phyloP scores from a whole-genome alignment of 2,888 invertebrate species.

The Pseudoips prasinana region DNA sequence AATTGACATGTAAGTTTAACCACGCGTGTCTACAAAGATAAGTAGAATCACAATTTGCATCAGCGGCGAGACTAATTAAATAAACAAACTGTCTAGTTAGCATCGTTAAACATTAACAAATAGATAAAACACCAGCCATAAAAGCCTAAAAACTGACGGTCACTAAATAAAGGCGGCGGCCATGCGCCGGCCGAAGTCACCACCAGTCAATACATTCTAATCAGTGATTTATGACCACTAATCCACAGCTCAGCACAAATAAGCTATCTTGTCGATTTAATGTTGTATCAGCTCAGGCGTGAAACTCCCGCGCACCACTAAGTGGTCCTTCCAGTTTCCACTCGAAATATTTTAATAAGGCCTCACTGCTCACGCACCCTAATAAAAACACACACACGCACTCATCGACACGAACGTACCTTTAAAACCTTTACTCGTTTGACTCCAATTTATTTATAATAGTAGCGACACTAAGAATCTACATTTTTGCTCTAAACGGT shows the following conservation, averaged over 20 bases:
- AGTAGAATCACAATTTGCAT: conserved; percentile 52
- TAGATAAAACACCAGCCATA: conserved; percentile 63
- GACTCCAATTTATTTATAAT: conserved; percentile 75
- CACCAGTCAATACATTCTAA: conserved; percentile 81
- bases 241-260: conserved; percentile 81
- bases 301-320: conserved; percentile 82
- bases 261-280: conserved; percentile 82
- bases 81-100: conserved; percentile 57
- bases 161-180: conserved; percentile 66
- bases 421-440: conserved; percentile 56
- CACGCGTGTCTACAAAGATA: conserved; percentile 42
- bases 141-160: conserved; percentile 65
- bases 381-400: conserved; percentile 76
- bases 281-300: conserved; percentile 81
- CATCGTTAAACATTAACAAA: conserved; percentile 61
- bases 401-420: conserved; percentile 56
- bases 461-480: conserved; percentile 80
- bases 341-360: conserved; percentile 82
- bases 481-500: conserved; percentile 82
- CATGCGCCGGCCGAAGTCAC: conserved; percentile 68
- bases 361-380: conserved; percentile 80
- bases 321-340: conserved; percentile 83
- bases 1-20: conserved; percentile 42
- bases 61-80: conserved; percentile 55
- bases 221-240: conserved; percentile 81